These are phyloP conservation scores for Ypsolopha sequella DNA, from an alignment of 2,888 invertebrate genomes.

Conservation along the genomic window DNA sequence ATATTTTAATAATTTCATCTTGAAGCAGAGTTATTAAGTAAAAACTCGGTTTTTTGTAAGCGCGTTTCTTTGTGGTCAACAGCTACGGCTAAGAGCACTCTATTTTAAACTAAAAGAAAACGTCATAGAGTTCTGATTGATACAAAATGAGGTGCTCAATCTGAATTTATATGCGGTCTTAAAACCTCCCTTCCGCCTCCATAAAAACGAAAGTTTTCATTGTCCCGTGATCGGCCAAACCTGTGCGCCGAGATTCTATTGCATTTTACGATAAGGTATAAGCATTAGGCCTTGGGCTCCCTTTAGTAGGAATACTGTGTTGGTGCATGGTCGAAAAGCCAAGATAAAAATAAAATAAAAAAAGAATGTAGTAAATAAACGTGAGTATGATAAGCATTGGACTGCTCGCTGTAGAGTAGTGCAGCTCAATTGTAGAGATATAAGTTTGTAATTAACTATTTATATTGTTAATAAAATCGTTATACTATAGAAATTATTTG, in stretches of 20 bases:
- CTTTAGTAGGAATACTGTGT: not conserved
- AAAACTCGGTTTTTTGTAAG: too few species aligned
- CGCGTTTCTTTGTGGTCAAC: too few species aligned
- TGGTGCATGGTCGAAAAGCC: not conserved
- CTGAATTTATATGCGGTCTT: too few species aligned
- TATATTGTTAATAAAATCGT: slow-evolving; percentile 71
- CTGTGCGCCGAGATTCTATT: not conserved
- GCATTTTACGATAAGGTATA: not conserved
- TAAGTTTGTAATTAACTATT: slow-evolving; percentile 69
- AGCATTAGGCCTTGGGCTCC: not conserved
- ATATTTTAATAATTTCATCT: too few species aligned
- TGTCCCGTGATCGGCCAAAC: not conserved
- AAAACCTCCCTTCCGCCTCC: too few species aligned
- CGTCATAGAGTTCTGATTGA: too few species aligned
- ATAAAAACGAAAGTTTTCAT: too few species aligned
- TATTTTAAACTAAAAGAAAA: too few species aligned
- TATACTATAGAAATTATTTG: slow-evolving; percentile 48
- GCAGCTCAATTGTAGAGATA: slow-evolving; percentile 65
- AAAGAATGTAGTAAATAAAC: slow-evolving; percentile 6
- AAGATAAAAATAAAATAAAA: slow-evolving; percentile 10
- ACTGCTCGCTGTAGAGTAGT: slow-evolving; percentile 68
- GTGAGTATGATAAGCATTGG: slow-evolving; percentile 44
- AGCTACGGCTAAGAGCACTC: too few species aligned
- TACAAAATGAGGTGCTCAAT: too few species aligned
- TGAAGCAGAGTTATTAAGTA: too few species aligned